Conservation (phyloP, 1,140 invertebrate genomes). For the Nephotettix cincticeps region DNA sequence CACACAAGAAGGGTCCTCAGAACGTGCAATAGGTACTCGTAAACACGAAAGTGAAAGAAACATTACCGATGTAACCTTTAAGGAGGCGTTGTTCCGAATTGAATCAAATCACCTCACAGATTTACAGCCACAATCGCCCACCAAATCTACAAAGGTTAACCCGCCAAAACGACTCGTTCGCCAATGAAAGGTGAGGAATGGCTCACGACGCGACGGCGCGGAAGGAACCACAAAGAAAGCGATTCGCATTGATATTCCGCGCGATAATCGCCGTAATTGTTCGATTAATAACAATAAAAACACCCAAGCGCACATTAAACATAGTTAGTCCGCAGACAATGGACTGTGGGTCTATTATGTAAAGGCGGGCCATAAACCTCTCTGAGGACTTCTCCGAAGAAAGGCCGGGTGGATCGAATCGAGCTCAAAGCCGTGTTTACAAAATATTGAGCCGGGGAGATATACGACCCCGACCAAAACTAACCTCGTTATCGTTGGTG, state of each 20-base stretch:
- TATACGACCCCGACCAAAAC: slow-evolving; percentile 11
- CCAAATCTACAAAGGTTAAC: no score
- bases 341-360: slow-evolving; percentile 19
- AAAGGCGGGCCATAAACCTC: slow-evolving; percentile 12
- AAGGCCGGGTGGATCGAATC: slow-evolving; percentile 2
- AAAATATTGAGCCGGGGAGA: slow-evolving; percentile 14
- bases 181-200: not conserved
- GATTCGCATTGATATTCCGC: not conserved
- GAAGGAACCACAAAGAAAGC: slow-evolving; percentile 1
- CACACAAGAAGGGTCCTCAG: no score
- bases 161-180: no score
- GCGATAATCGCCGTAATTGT: not conserved
- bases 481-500: slow-evolving; percentile 10
- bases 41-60: no score
- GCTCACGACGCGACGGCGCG: not conserved
- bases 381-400: slow-evolving; percentile 5
- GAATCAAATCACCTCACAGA: no score
- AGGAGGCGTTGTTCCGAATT: no score
- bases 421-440: slow-evolving; percentile 14
- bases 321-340: slow-evolving; percentile 7
- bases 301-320: slow-evolving; percentile 6
- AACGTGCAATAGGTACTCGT: no score
- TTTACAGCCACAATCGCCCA: no score
- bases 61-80: no score
- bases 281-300: slow-evolving; percentile 21